Evolutionary conservation across 2,888 invertebrate genomes (phyloP), one percentile per base, ranked within the genome.

Genomic region (Agonopterix alstromeriana): DNA sequence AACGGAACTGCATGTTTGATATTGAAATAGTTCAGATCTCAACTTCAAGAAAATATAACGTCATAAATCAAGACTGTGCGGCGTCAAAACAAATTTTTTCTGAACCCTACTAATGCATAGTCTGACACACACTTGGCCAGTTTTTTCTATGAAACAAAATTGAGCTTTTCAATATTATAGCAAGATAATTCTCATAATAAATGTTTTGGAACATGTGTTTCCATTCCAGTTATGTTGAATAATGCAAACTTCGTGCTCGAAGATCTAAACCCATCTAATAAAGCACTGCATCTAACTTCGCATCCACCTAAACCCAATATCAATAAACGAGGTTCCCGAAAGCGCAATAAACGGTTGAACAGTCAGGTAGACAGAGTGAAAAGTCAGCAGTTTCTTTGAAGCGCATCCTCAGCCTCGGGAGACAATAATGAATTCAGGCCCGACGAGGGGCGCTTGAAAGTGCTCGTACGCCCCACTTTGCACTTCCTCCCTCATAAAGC

Each of bases 321-420:
- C 71, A 73, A 75, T 76, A 73, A 70, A 68, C 55, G 12, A 63
- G 69, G 66, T 71, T 66, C 48, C 67, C 65, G 61, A 75, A 77
- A 76, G 73, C 68, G 81, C 77, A 85, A 82, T 82, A 82, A 75
- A 77, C 70, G 70, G 70, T 67, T 68, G 69, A 74, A 71, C 61
- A 67, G 67, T 62, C 68, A 67, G 66, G 65, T 66, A 67, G 67
- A 58, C 63, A 3, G 27, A 59, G 65, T 61, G 68, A 65, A 67
- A 73, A 77, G 77, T 84, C 83, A 83, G 85, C 84, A 81, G 72
- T 82, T 83, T 82, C 82, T 84, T 85, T 84, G 81, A 83, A 75
- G 77, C 77, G 75, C 81, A 77, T 77, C 77, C 68, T 76, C 70
- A 67, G 72, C 68, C 72, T 61, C 72, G 61, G 73, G 73, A 74